Evolutionary conservation across 2,797 vertebrate species (phyloP).

Genomic region (Chaetodon trifasciatus): DNA sequence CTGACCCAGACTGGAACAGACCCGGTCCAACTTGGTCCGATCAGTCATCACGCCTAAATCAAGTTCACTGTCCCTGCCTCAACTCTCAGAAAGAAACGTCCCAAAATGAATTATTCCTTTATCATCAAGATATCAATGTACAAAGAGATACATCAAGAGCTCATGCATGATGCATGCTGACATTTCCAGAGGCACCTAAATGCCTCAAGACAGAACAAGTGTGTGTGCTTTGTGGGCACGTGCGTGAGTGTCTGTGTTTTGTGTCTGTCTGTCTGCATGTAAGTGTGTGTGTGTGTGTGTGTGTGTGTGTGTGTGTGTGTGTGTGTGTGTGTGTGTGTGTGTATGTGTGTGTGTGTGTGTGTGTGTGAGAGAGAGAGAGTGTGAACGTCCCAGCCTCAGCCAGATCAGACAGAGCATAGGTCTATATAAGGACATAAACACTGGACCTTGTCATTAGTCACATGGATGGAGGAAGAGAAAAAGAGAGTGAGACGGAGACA

Average conservation of each 20-base stretch:
- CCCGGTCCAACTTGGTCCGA: not conserved
- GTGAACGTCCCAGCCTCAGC: slow-evolving; percentile 58
- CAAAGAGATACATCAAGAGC: slow-evolving; percentile 9
- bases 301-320: not conserved
- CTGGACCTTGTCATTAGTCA: slow-evolving; percentile 82
- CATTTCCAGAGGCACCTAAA: slow-evolving; percentile 56
- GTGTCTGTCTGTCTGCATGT: no score
- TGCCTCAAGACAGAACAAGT: slow-evolving; percentile 29
- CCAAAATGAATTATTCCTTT: not conserved
- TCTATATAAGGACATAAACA: slow-evolving; percentile 87
- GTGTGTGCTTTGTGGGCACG: slow-evolving; percentile 9
- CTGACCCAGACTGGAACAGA: not conserved
- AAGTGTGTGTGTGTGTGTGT: no score
- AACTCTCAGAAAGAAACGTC: not conserved
- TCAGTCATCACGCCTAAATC: not conserved
- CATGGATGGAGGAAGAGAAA: slow-evolving; percentile 73
- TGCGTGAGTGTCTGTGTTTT: slow-evolving; percentile 5
- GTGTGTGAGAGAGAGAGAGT: no score
- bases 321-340: slow-evolving; percentile 27
- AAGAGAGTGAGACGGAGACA: slow-evolving; percentile 60
- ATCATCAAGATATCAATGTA: not conserved
- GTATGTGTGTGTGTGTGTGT: not conserved
- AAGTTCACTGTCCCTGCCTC: not conserved
- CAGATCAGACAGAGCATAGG: slow-evolving; percentile 74
- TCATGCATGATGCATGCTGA: slow-evolving; percentile 19